A percentile compares a stretch with the other conserved stretches of the same genome.
These are phyloP conservation scores for Triplophysa dalaica DNA, from an alignment of 2,113 vertebrate species.

Conservation along the genomic window DNA sequence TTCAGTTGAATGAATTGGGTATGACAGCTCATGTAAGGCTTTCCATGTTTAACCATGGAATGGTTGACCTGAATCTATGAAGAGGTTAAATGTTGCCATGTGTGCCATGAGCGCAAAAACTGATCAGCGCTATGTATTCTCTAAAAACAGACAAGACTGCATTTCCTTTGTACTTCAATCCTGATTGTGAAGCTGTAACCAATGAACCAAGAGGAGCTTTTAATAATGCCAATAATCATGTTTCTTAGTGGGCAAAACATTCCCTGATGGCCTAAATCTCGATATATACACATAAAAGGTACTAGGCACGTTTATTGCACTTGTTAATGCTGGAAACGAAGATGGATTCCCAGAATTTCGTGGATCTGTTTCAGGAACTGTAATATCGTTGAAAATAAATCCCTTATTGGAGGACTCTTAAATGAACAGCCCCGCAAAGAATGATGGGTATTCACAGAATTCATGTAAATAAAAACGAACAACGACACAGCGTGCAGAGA, in stretches of 20 bases:
- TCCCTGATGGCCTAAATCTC: not conserved
- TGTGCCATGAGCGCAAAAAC: conserved; percentile 9
- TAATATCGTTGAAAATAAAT: conserved; percentile 2
- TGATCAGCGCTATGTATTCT: not conserved
- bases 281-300: not conserved
- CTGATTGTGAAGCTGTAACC: conserved; percentile 17
- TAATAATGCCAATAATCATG: conserved; percentile 21
- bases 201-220: conserved; percentile 8
- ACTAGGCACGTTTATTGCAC: not conserved
- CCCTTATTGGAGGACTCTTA: conserved; percentile 1
- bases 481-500: not conserved
- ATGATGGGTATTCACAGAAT: not conserved
- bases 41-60: conserved; percentile 34
- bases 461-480: not conserved
- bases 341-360: not conserved
- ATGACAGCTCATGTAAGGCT: conserved; percentile 42
- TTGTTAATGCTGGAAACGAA: not conserved
- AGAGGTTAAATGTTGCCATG: conserved; percentile 45
- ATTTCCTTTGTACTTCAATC: conserved; percentile 8
- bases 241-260: not conserved
- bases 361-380: not conserved
- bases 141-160: conserved; percentile 19
- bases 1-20: conserved; percentile 27
- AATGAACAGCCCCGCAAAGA: not conserved
- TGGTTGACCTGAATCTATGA: conserved; percentile 32